Evolutionary conservation across 2,113 vertebrate genomes (phyloP).

Genomic region (Hipposideros armiger): DNA sequence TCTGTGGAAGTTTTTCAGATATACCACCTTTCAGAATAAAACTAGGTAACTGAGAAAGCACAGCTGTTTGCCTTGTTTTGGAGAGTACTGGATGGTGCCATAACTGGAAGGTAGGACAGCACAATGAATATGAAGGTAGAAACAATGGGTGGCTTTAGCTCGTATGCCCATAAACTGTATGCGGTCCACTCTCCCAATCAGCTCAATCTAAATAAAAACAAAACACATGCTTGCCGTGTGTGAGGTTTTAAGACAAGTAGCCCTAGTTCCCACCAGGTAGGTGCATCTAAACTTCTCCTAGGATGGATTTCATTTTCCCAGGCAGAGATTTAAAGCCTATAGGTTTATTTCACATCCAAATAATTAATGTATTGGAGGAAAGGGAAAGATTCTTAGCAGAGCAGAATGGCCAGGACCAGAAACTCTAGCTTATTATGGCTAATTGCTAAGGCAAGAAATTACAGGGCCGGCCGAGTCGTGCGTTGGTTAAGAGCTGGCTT

Average conservation of each 20-base stretch:
- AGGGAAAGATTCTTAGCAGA: not conserved
- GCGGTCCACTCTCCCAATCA: not conserved
- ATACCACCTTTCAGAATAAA: not conserved
- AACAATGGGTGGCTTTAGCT: not conserved
- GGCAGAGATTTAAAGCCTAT: not conserved
- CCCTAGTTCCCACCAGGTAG: not conserved
- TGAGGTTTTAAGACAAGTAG: not conserved
- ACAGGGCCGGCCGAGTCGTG: not conserved
- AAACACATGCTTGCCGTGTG: not conserved
- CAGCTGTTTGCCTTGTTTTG: not conserved
- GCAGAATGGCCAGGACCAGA: not conserved
- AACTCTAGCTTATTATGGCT: not conserved
- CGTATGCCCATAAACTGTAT: not conserved
- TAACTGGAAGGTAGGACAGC: not conserved
- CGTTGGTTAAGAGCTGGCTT: too few species aligned
- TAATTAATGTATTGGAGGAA: not conserved
- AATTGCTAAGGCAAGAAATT: not conserved
- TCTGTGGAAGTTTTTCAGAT: not conserved
- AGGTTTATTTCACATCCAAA: not conserved
- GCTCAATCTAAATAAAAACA: not conserved
- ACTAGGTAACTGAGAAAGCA: not conserved
- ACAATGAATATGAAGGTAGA: not conserved
- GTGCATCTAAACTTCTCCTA: not conserved
- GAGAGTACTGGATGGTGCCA: fast-evolving
- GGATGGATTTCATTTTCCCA: not conserved